Conservation (phyloP, 1,140 invertebrate species). For the Liolophura sinensis region DNA sequence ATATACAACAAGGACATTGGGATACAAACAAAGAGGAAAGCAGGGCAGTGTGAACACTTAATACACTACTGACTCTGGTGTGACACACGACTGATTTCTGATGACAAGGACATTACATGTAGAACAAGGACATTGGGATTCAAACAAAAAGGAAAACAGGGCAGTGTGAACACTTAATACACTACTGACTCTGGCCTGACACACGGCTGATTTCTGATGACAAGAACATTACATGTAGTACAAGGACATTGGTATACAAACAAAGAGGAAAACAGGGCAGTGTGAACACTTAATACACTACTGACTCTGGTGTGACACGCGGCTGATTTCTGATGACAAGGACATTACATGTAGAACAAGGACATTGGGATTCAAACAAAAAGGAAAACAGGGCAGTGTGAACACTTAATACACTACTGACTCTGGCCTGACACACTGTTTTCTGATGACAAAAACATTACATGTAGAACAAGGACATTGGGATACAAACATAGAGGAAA, state of each 20-base stretch:
- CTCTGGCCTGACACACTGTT: conserved; percentile 25
- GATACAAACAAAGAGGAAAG: too few relatives aligned
- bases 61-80: conserved; percentile 19
- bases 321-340: conserved; percentile 27
- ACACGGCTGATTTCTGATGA: conserved; percentile 31
- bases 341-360: not conserved
- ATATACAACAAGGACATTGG: too few relatives aligned
- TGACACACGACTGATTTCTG: conserved; percentile 31
- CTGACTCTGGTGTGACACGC: conserved; percentile 24
- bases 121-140: not conserved
- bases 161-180: too few relatives aligned
- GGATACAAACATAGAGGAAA: too few relatives aligned
- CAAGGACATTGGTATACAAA: not conserved
- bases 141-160: too few relatives aligned
- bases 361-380: too few relatives aligned
- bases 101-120: too few relatives aligned
- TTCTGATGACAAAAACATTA: conserved; percentile 26
- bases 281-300: too few relatives aligned
- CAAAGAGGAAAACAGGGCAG: too few relatives aligned
- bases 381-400: too few relatives aligned
- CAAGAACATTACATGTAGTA: not conserved
- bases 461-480: not conserved
- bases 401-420: too few relatives aligned
- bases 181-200: conserved; percentile 21
- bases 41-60: not conserved